These are phyloP conservation scores for Boulengeromyrus knoepffleri DNA, from an alignment of 2,113 vertebrate species.

Conservation along the genomic window DNA sequence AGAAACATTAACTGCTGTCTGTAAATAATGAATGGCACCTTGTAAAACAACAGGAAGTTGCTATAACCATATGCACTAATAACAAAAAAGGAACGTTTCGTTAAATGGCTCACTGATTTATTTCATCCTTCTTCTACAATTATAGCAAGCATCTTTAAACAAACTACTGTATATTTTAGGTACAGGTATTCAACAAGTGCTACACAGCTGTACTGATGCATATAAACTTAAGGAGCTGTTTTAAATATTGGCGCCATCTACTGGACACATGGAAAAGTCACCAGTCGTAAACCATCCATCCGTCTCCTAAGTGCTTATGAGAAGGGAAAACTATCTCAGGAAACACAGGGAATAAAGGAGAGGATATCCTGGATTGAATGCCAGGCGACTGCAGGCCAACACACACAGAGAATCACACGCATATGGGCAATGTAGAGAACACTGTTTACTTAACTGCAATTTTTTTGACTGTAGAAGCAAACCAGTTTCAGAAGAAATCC, in stretches of 20 bases:
- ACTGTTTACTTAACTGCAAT: background rate
- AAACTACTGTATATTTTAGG: background rate
- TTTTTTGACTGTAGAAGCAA: background rate
- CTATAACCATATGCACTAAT: background rate
- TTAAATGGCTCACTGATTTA: background rate
- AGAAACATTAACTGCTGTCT: background rate
- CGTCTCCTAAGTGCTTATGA: background rate
- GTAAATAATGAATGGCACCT: background rate
- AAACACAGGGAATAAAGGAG: background rate
- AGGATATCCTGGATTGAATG: background rate
- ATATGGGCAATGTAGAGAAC: background rate
- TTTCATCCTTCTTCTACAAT: background rate
- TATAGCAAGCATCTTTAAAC: background rate
- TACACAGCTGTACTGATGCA: background rate
- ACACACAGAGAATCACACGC: background rate
- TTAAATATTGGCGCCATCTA: background rate
- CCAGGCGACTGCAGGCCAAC: background rate
- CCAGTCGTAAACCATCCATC: background rate
- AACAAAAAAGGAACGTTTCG: background rate
- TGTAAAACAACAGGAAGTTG: background rate
- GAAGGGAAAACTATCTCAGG: background rate
- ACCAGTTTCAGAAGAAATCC: background rate
- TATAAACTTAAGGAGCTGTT: background rate
- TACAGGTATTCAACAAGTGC: background rate
- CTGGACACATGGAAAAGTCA: background rate